A percentile compares a stretch with the other conserved stretches of the same genome.
phyloP scores from a whole-genome alignment of 1,140 invertebrate genomes.

The Pachypsylla venusta region DNA sequence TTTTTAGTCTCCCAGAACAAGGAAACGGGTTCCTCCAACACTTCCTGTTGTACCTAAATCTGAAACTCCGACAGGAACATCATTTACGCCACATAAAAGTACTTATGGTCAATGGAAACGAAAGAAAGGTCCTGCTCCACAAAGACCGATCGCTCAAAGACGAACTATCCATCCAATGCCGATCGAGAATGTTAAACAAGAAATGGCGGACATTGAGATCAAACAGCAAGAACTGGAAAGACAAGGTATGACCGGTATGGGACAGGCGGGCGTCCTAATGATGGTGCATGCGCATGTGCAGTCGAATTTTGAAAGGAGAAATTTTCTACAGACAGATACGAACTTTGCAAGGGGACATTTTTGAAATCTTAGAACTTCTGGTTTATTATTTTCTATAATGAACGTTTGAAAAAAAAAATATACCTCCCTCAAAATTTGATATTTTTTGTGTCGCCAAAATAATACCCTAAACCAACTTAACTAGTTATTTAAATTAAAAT shows the following conservation, averaged over 20 bases:
- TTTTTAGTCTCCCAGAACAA: conserved; percentile 31
- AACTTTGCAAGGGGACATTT: no score
- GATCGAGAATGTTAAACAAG: conserved; percentile 50
- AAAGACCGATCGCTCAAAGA: conserved; percentile 50
- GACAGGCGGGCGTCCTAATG: no score
- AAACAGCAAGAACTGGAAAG: conserved; percentile 78
- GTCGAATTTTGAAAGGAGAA: no score
- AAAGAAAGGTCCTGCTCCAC: conserved; percentile 63
- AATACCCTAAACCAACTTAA: no score
- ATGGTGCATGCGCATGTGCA: no score
- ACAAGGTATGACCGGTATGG: conserved; percentile 42
- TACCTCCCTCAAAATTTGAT: no score
- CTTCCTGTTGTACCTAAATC: conserved; percentile 26
- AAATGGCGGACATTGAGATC: conserved; percentile 64
- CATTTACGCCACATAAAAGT: conserved; percentile 36
- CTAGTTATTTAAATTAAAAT: no score
- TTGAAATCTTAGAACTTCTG: no score
- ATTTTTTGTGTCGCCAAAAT: no score
- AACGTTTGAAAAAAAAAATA: no score
- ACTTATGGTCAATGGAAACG: conserved; percentile 51
- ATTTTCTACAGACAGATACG: no score
- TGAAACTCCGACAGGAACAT: conserved; percentile 11
- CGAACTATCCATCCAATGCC: conserved; percentile 44
- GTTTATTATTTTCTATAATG: no score
- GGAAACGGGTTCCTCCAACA: conserved; percentile 41